Conservation (phyloP, 2,797 vertebrate genomes). For the Tokudaia muenninki region DNA sequence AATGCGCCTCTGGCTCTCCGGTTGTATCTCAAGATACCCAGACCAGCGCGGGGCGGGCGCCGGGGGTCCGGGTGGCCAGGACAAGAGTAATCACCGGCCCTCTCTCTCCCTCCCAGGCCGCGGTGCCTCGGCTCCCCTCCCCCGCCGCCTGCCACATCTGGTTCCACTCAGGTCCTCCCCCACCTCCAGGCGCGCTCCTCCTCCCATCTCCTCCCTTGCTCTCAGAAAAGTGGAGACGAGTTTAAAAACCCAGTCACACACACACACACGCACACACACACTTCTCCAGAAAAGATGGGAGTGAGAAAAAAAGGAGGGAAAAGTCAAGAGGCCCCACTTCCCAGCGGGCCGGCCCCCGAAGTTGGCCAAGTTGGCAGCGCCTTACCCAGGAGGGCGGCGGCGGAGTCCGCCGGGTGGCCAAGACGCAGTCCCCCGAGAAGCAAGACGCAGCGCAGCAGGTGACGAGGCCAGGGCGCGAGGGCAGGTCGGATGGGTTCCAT, state of each 20-base stretch:
- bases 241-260: conserved; percentile 68
- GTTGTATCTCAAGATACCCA: background rate
- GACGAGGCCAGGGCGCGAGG: conserved; percentile 71
- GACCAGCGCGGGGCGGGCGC: background rate
- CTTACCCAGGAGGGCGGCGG: conserved; percentile 76
- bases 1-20: background rate
- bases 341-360: conserved; percentile 46
- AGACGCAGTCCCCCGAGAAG: conserved; percentile 80
- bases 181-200: conserved; percentile 77
- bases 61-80: background rate
- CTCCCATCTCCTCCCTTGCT: conserved; percentile 74
- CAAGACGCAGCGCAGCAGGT: conserved; percentile 80
- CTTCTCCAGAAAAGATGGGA: conserved; percentile 24
- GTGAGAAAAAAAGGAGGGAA: background rate
- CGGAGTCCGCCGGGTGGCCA: conserved; percentile 60
- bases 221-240: conserved; percentile 49
- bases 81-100: background rate
- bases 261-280: conserved; percentile 13
- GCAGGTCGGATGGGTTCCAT: conserved; percentile 76
- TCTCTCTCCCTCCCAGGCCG: conserved; percentile 47
- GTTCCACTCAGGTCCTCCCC: conserved; percentile 79
- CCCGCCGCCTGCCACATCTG: conserved; percentile 83
- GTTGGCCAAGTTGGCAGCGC: conserved; percentile 80
- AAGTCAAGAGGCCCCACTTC: conserved; percentile 36
- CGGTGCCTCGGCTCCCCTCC: conserved; percentile 67